Evolutionary conservation across 2,797 vertebrate species (phyloP), one percentile per base, ranked within the genome.

Genomic region (Pangasius macronema): DNA sequence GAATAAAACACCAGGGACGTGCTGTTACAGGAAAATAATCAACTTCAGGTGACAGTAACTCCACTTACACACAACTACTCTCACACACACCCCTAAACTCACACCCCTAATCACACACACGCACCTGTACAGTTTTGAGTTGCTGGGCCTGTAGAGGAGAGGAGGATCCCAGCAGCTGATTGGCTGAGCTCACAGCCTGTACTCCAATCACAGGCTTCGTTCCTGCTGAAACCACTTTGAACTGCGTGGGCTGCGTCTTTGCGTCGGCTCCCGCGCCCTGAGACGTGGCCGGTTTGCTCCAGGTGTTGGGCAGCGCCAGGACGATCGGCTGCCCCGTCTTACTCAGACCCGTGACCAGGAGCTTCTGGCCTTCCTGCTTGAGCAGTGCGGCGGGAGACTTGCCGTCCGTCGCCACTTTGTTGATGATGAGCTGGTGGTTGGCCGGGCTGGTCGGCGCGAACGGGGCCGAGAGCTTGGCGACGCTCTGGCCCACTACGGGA

Each of bases 341-440:
- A 90, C 97, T 97, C 87, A 99, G 93, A 70, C 98, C 94, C 0
- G 97, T 97, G 55, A 99, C 96, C 91, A 99, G 95, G 68, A 99
- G 95, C 92, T 99, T 99, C 88, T 99, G 98, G 86, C 97, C 97
- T 1, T 99, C 98, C 0, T 96, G 97, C 88, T 98, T 99, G 92
- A 98, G 97, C 82, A 94, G 93, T 46, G 94, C 88, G 57, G 95
- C 93, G 0, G 84, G 90, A 11, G 93, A 83, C 91, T 94, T 96
- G 4, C 96, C 96, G 84, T 98, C 96, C 2, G 95, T 95, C 8
- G 96, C 96, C 93, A 97, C 95, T 93, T 97, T 99, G 93, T 99
- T 99, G 89, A 99, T 96, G 92, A 99, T 97, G 89, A 99, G 96
- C 93, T 99, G 98, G 92, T 97, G 98, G 93, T 97, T 99, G 90